A percentile compares a stretch with the other conserved stretches of the same genome.
Evolutionary conservation across 2,888 invertebrate genomes (phyloP).

Genomic region (Drosophila colorata): DNA sequence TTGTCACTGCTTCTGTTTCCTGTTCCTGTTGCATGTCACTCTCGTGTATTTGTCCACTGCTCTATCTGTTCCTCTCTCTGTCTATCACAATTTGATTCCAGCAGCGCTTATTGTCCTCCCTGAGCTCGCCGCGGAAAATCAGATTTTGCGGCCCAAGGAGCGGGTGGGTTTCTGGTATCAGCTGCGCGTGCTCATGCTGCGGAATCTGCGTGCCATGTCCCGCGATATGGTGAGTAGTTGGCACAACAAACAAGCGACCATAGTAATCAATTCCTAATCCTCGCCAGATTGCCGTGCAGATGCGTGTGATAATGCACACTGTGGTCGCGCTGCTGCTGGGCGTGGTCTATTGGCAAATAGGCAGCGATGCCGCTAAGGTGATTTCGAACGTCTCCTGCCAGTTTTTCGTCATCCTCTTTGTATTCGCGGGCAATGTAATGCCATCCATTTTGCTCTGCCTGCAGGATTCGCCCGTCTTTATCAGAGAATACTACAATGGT

Average conservation of each 20-base stretch:
- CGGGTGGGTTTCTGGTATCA: constrained; percentile 84
- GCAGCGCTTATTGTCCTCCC: constrained; percentile 61
- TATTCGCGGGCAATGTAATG: constrained; percentile 97
- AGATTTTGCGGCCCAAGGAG: constrained; percentile 66
- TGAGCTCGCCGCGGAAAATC: background rate
- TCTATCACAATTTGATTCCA: constrained; percentile 56
- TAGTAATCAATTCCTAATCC: background rate
- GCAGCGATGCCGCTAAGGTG: constrained; percentile 92
- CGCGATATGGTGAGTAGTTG: constrained; percentile 83
- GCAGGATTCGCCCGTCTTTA: constrained; percentile 91
- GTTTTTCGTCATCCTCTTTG: constrained; percentile 95
- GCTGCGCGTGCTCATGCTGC: constrained; percentile 86
- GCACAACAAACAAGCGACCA: background rate
- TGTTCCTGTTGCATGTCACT: constrained; percentile 8
- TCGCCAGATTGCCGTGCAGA: constrained; percentile 84
- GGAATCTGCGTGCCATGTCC: constrained; percentile 85
- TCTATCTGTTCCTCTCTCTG: constrained; percentile 51
- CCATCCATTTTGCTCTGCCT: constrained; percentile 95
- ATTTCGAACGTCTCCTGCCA: constrained; percentile 94
- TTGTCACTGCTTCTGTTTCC: constrained; percentile 13
- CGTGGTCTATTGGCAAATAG: constrained; percentile 92
- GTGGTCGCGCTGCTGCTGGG: constrained; percentile 93
- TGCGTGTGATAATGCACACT: constrained; percentile 91
- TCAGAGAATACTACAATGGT: constrained; percentile 93
- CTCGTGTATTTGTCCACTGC: constrained; percentile 36